Base-by-base conservation (phyloP, 2,888 invertebrate genomes). In the Frankliniella fusca region DNA sequence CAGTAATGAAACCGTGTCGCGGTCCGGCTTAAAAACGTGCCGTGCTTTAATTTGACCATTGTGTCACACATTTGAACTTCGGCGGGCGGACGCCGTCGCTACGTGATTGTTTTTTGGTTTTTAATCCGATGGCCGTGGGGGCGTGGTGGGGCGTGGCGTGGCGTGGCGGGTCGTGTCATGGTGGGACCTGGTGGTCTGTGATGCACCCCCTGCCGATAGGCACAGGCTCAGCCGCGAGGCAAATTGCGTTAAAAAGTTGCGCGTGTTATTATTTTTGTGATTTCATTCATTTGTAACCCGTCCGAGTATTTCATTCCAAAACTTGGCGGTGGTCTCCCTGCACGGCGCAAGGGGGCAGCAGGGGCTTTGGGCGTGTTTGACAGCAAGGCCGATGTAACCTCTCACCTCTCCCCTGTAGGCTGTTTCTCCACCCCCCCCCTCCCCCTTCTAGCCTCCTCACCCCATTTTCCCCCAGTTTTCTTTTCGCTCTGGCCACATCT, bases 11-110 rank as follows among this genome's bases (percentile, higher is more conserved):
- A 76, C 70, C 70, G 70, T 76, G 70, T 76, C 23, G 38, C 38
- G 38, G 38, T 38, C 38, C 38, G 54, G 54, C 27, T 12, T 76
- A 76, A 76, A 76, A 76, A 76, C 70, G 70, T 76, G 70, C 70
- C 70, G 70, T 76, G 70, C 70, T 76, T 76, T 76, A 76, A 76
- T 76, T 76, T 76, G 70, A 76, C 70, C 70, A 76, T 76, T 76
- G 70, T 76, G 70, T 76, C 70, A 61, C 61, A 12, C 23, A 76
- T 76, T 76, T 76, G 70, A 76, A 76, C 70, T 76, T 76, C 8
- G 12, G 27, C 70, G 70, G n/a, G 70, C 70, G 12, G 10, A 10
- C 11, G 23, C 70, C 70, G 23, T 12, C 70, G 70, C 70, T 23
- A 27, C 70, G 70, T 27, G 70, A 76, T 76, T 76, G 70, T 76